Evolutionary conservation across 2,888 invertebrate genomes (phyloP).

Genomic region (Zele albiditarsus): DNA sequence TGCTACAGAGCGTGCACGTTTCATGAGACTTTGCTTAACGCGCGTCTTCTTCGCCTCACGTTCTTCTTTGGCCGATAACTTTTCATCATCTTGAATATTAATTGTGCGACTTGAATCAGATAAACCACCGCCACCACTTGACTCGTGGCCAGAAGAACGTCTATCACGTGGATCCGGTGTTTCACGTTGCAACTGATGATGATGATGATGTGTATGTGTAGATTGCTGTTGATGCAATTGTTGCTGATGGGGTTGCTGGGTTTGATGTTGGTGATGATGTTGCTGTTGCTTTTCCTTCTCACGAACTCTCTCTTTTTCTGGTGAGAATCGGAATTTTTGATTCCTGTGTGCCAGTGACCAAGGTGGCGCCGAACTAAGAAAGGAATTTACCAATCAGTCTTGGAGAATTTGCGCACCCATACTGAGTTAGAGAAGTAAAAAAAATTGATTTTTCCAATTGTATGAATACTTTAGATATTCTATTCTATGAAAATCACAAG

Average conservation of each 20-base stretch:
- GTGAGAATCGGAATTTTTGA: constrained; percentile 71
- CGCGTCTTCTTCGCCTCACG: constrained; percentile 80
- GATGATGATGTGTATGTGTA: constrained; percentile 58
- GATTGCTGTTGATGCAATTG: constrained; percentile 59
- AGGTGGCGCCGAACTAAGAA: constrained; percentile 75
- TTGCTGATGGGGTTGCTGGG: constrained; percentile 55
- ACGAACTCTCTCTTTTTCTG: constrained; percentile 67
- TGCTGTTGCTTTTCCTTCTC: constrained; percentile 65
- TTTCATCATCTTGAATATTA: constrained; percentile 75
- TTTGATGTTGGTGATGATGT: constrained; percentile 55
- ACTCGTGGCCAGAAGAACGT: constrained; percentile 48
- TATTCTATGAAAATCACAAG: too few relatives aligned
- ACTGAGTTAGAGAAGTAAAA: too few relatives aligned
- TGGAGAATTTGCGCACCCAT: not conserved
- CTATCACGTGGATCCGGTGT: constrained; percentile 50
- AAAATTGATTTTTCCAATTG: not conserved
- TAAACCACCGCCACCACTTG: constrained; percentile 64
- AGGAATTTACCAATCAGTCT: not conserved
- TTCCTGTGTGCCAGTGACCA: constrained; percentile 73
- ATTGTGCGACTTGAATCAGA: constrained; percentile 76
- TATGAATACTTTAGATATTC: too few relatives aligned
- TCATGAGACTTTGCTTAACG: constrained; percentile 85
- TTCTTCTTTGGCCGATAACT: constrained; percentile 73
- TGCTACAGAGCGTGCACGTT: constrained; percentile 88
- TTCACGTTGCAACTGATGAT: constrained; percentile 47